Evolutionary conservation across 2,888 invertebrate species (phyloP).

Genomic region (Amorpha juglandis): DNA sequence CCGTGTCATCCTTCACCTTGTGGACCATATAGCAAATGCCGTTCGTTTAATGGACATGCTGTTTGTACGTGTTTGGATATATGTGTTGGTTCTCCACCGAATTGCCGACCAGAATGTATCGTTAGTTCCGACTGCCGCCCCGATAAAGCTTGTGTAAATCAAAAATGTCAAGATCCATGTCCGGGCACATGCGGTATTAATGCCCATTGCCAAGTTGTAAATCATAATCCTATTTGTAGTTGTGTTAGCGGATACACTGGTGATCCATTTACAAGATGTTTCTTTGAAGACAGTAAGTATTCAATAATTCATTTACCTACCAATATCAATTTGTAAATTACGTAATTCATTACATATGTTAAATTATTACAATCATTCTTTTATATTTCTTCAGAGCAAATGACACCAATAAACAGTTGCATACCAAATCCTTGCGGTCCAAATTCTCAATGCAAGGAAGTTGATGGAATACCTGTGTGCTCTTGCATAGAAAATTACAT

Average conservation of each 20-base stretch:
- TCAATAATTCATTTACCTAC: background rate
- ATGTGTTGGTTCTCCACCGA: constrained; percentile 90
- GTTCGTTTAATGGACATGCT: constrained; percentile 88
- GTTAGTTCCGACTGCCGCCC: constrained; percentile 91
- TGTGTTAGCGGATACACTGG: constrained; percentile 88
- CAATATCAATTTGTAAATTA: background rate
- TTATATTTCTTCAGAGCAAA: constrained; percentile 65
- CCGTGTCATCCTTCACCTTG: constrained; percentile 92
- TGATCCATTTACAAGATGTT: constrained; percentile 90
- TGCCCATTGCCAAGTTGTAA: constrained; percentile 90
- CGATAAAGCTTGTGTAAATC: constrained; percentile 90
- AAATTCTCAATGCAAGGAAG: constrained; percentile 89
- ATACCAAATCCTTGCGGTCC: constrained; percentile 90
- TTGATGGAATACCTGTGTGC: constrained; percentile 88
- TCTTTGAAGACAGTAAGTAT: constrained; percentile 86
- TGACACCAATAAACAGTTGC: constrained; percentile 84
- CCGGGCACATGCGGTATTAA: constrained; percentile 90
- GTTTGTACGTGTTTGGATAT: constrained; percentile 90
- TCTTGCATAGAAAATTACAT: constrained; percentile 89
- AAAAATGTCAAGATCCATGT: constrained; percentile 91
- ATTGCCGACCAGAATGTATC: constrained; percentile 91
- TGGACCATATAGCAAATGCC: constrained; percentile 91
- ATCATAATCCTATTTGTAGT: constrained; percentile 92
- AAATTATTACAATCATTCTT: constrained; percentile 6
- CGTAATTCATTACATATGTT: background rate